Conservation (phyloP, 2,888 invertebrate species). For the Hetaerina titia region DNA sequence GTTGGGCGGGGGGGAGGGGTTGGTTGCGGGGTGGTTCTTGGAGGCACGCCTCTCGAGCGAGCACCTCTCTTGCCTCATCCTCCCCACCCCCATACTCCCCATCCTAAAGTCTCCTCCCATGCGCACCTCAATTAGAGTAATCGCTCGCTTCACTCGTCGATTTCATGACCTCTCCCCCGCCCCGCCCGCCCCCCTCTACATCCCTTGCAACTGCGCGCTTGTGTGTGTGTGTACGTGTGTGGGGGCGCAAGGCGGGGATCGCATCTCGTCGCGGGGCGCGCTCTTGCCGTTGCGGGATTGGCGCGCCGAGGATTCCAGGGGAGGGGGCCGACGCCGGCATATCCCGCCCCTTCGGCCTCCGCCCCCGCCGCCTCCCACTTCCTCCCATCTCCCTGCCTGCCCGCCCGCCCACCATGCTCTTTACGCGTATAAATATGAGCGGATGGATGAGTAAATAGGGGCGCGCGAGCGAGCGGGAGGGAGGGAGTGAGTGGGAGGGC, state of each 20-base stretch:
- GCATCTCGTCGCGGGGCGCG: background rate
- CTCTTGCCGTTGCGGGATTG: constrained; percentile 8
- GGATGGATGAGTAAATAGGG: constrained; percentile 51
- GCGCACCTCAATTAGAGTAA: constrained; percentile 64
- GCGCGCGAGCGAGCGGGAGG: background rate
- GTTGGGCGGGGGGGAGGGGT: background rate
- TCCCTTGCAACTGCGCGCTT: background rate
- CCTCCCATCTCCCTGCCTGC: background rate
- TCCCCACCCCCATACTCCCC: background rate
- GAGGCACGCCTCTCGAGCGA: background rate
- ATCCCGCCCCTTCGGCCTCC: no score
- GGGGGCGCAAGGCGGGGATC: background rate
- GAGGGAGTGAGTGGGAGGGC: background rate
- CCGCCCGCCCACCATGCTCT: background rate
- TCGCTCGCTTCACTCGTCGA: constrained; percentile 63
- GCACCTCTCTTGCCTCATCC: background rate
- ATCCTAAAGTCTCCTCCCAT: constrained; percentile 13
- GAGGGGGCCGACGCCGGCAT: background rate
- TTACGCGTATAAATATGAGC: constrained; percentile 60
- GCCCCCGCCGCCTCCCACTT: background rate
- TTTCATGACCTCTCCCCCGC: constrained; percentile 55
- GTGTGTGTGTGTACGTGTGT: background rate
- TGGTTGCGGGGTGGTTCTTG: background rate
- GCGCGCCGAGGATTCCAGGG: background rate
- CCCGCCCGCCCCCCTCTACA: background rate